Evolutionary conservation across 35 echinoderm and acorn worm genomes (phyloP).

Genomic region (Hemicentrotus pulcherrimus): DNA sequence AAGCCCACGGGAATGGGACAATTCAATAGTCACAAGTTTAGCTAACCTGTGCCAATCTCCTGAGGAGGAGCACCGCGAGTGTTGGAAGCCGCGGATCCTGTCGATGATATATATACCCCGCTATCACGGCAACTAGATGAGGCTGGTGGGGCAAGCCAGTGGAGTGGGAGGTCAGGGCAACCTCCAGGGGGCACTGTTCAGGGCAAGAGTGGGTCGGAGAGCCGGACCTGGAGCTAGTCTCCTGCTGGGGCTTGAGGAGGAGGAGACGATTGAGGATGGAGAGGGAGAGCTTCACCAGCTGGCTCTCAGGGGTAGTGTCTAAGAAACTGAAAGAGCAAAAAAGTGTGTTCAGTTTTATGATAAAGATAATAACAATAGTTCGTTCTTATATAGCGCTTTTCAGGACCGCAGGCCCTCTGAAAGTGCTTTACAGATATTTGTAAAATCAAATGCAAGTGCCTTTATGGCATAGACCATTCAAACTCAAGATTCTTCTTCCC

Average conservation of each 20-base stretch:
- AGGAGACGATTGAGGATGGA: conserved; percentile 92
- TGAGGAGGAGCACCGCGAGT: conserved; percentile 80
- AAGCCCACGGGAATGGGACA: too few species aligned
- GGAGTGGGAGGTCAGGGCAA: conserved; percentile 81
- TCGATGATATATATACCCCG: conserved; percentile 91
- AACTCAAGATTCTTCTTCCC: too few species aligned
- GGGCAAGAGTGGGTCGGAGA: background rate
- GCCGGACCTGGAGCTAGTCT: background rate
- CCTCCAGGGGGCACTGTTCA: conserved; percentile 75
- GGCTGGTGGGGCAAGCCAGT: conserved; percentile 89
- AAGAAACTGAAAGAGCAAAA: conserved; percentile 45
- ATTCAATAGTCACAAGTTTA: too few species aligned
- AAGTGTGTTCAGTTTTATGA: too few species aligned
- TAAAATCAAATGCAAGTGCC: too few species aligned
- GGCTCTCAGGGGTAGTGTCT: conserved; percentile 54
- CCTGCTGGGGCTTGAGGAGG: conserved; percentile 66
- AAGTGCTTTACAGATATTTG: too few species aligned
- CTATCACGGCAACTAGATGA: conserved; percentile 82
- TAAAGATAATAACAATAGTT: too few species aligned
- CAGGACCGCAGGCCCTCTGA: too few species aligned
- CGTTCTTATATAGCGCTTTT: too few species aligned
- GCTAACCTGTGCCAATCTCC: conserved; percentile 84
- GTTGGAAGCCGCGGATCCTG: conserved; percentile 84
- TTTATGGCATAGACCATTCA: too few species aligned
- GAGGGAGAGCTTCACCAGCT: conserved; percentile 86